Evolutionary conservation across 2,888 invertebrate species (phyloP).

Genomic region (Muschampia plurimacula): DNA sequence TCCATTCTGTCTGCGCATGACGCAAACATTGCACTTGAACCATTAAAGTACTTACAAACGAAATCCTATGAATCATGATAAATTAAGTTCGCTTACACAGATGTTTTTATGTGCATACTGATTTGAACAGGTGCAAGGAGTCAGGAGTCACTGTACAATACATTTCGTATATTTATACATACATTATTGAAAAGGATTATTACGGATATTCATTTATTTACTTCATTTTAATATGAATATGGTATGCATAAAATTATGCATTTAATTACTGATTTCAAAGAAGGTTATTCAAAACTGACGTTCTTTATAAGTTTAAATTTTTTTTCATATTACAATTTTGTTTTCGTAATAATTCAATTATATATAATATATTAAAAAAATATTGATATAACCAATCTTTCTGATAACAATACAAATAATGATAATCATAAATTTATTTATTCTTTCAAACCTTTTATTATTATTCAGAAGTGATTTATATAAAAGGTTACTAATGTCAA

Average conservation of each 20-base stretch:
- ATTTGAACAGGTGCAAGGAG: constrained; percentile 30
- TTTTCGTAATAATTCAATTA: too few relatives aligned
- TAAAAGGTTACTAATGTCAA: constrained; percentile 39
- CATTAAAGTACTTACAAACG: constrained; percentile 3
- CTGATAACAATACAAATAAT: too few relatives aligned
- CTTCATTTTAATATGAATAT: neutral
- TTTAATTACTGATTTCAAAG: too few relatives aligned
- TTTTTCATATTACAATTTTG: too few relatives aligned
- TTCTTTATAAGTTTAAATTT: too few relatives aligned
- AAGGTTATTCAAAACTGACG: too few relatives aligned
- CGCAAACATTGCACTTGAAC: constrained; percentile 25
- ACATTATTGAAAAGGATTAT: constrained; percentile 1
- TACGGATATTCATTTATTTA: neutral
- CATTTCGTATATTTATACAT: neutral
- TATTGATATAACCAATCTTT: too few relatives aligned
- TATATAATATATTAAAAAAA: too few relatives aligned
- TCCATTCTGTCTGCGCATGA: constrained; percentile 8
- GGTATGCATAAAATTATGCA: too few relatives aligned
- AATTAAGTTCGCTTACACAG: constrained; percentile 18
- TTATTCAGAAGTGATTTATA: constrained; percentile 14
- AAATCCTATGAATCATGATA: constrained; percentile 26
- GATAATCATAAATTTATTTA: neutral
- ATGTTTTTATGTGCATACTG: neutral
- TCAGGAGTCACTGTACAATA: constrained; percentile 15
- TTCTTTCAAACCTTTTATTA: constrained; percentile 3